Base-by-base conservation (phyloP, 2,797 vertebrate species). In the Microchirus variegatus region DNA sequence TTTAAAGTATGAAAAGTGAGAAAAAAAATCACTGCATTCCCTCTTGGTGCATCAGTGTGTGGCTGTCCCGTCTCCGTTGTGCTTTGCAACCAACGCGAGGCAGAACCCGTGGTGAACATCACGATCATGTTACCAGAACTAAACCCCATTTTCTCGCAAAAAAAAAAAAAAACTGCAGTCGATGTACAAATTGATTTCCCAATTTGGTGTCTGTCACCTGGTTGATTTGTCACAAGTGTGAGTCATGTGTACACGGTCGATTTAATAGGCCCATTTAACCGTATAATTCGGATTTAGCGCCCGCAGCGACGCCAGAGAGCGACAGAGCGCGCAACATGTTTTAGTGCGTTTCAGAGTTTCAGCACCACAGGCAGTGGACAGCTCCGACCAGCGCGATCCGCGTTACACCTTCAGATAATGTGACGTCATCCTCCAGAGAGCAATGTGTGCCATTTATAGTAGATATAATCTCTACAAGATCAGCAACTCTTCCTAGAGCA, bases 321-420 rank as follows among this genome's bases (percentile, higher is more conserved):
- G 31, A 31, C 35, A n/a, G 6, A 15, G n/a, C 17, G 53, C 46
- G 12, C 53, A 10, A 1, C 5, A 43, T 4, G 4, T 36, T 36
- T 37, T 46, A 36, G 16, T 46, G 61, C 5, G 1, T 53, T 90
- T 90, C 89, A 90, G 90, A 4, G 1, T 53, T 90, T 90, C 89
- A 90, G 90, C 83, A 90, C 90, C 82, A 69, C 55, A 1, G 9
- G 40, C 63, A 31, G 60, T 78, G 87, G 88, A 91, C 84, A 91
- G 90, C 88, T 43, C 67, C 70, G 15, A 45, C 22, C 58, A 8
- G 53, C 10, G 19, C 10, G 14, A 43, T 38, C 48, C 17, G 48
- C 43, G 8, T 57, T 17, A 60, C 72, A 74, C 77, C 67, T 63
- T 38, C 13, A 31, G 53, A 42, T 17, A 4, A 18, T 31, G 11